Conservation (phyloP, 1,140 invertebrate species). For the Papilio polytes region DNA sequence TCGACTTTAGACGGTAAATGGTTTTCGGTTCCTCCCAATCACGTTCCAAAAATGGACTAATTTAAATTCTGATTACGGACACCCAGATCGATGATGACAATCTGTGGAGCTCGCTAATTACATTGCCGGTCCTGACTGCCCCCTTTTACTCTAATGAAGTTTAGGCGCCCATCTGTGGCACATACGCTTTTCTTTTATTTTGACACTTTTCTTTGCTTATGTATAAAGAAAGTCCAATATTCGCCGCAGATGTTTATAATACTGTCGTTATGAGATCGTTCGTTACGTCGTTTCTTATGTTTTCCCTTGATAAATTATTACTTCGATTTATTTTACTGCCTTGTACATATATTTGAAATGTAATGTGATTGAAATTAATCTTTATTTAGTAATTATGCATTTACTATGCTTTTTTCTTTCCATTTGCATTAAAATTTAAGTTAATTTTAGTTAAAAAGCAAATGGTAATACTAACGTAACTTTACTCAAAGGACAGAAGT, state of each 20-base stretch:
- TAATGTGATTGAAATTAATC: too few relatives aligned
- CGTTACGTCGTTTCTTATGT: too few relatives aligned
- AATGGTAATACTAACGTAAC: not conserved
- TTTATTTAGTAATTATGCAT: not conserved
- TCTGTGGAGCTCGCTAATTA: constrained; percentile 60
- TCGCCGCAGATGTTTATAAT: not conserved
- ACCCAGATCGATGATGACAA: constrained; percentile 60
- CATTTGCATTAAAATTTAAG: not conserved
- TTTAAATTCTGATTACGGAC: constrained; percentile 56
- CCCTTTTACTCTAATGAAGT: constrained; percentile 55
- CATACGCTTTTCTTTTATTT: not conserved
- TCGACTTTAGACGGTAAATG: constrained; percentile 40
- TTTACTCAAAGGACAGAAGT: constrained; percentile 18
- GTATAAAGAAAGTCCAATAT: not conserved
- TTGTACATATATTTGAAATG: too few relatives aligned
- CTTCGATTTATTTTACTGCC: too few relatives aligned
- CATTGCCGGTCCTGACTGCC: constrained; percentile 54
- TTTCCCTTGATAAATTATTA: too few relatives aligned
- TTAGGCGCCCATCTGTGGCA: constrained; percentile 42
- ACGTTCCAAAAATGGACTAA: constrained; percentile 47
- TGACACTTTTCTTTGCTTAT: not conserved
- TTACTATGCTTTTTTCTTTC: not conserved
- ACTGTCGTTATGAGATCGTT: not conserved
- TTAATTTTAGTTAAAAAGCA: not conserved
- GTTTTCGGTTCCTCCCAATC: constrained; percentile 43